Conservation (phyloP, 2,888 invertebrate genomes). For the Tachystola acroxantha region DNA sequence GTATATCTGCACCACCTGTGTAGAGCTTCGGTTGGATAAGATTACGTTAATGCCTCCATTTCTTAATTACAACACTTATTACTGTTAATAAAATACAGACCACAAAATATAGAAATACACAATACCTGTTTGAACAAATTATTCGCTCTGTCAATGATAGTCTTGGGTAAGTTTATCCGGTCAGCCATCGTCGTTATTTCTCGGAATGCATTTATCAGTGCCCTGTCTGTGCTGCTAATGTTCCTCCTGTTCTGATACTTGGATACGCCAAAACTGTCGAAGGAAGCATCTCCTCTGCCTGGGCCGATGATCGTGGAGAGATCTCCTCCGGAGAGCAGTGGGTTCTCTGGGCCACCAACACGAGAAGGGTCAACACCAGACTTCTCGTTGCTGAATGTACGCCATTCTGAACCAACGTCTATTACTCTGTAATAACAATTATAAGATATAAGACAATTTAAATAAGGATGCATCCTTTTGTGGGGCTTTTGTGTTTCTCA, state of each 20-base stretch:
- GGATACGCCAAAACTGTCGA: constrained; percentile 90
- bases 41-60: too few relatives aligned
- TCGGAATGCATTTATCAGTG: constrained; percentile 96
- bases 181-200: constrained; percentile 99
- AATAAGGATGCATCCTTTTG: too few relatives aligned
- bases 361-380: constrained; percentile 98
- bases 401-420: constrained; percentile 99
- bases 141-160: constrained; percentile 97
- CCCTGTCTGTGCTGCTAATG: constrained; percentile 96
- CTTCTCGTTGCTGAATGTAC: constrained; percentile 99
- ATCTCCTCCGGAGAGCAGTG: constrained; percentile 95
- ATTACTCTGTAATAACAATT: constrained; percentile 85
- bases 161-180: constrained; percentile 96
- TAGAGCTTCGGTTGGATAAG: too few relatives aligned
- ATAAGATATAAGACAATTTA: too few relatives aligned
- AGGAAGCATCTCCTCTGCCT: constrained; percentile 87
- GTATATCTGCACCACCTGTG: too few relatives aligned
- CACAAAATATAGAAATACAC: background rate
- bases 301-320: constrained; percentile 96
- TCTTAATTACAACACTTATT: too few relatives aligned
- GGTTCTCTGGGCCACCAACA: constrained; percentile 99
- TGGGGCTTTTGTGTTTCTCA: constrained; percentile 1
- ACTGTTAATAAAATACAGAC: too few relatives aligned
- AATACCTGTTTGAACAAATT: constrained; percentile 96
- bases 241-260: constrained; percentile 87